phyloP scores from a whole-genome alignment of 2,888 invertebrate species.

The Pomacea canaliculata region DNA sequence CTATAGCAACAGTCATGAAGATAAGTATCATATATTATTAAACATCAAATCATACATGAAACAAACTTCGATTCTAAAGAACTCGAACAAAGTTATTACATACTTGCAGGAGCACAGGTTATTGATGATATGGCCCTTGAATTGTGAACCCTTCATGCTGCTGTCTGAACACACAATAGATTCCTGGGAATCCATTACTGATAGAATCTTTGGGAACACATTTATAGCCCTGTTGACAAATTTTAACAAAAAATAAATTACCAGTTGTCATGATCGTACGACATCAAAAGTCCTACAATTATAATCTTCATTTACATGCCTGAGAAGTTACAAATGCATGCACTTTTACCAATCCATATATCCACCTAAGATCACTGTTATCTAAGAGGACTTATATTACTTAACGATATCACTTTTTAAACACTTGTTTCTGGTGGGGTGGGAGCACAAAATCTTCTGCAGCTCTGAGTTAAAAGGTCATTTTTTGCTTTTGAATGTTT shows the following conservation, averaged over 20 bases:
- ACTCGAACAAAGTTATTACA: constrained; percentile 8
- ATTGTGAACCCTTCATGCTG: constrained; percentile 64
- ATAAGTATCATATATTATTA: too few species aligned
- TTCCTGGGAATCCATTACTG: constrained; percentile 58
- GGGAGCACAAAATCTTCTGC: too few species aligned
- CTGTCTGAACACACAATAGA: constrained; percentile 55
- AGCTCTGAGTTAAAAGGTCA: too few species aligned
- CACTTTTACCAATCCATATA: too few species aligned
- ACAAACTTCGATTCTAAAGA: too few species aligned
- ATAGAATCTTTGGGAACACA: constrained; percentile 66
- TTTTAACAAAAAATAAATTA: constrained; percentile 26
- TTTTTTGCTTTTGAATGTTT: too few species aligned
- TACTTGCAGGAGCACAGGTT: constrained; percentile 66
- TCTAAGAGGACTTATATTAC: too few species aligned
- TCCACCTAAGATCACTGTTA: too few species aligned
- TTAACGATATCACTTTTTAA: too few species aligned
- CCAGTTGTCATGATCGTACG: neutral
- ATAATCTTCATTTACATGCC: neutral
- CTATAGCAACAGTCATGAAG: neutral
- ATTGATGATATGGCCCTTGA: constrained; percentile 65
- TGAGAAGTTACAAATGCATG: neutral
- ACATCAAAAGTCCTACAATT: neutral
- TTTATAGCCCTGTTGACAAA: constrained; percentile 57
- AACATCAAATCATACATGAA: too few species aligned
- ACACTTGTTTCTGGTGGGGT: too few species aligned